A percentile compares a stretch with the other conserved stretches of the same genome.
Conservation (phyloP, 2,888 invertebrate genomes). For the Amblyjoppa fuscipennis region DNA sequence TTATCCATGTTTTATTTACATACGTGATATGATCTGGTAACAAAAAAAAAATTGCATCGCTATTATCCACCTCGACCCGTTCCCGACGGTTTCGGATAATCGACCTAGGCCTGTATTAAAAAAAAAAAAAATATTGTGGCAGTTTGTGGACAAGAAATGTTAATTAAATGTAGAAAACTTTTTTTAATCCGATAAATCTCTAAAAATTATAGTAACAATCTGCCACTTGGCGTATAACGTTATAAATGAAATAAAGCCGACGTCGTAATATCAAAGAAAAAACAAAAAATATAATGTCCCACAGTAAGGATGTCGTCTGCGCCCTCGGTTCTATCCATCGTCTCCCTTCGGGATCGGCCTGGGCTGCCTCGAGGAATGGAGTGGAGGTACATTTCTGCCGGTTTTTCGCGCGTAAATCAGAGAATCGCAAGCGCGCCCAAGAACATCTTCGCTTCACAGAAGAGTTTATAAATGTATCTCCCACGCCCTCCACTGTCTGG, state of each 20-base stretch:
- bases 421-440: slow-evolving; percentile 70
- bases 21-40: too few relatives aligned
- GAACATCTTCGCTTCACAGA: slow-evolving; percentile 70
- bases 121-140: neutral
- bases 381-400: slow-evolving; percentile 36
- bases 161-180: neutral
- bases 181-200: neutral
- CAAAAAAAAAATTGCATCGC: too few relatives aligned
- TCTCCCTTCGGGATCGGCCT: slow-evolving; percentile 1
- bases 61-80: too few relatives aligned
- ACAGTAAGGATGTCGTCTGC: slow-evolving; percentile 3
- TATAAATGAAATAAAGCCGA: neutral
- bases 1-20: too few relatives aligned
- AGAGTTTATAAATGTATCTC: slow-evolving; percentile 83
- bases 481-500: slow-evolving; percentile 82
- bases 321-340: neutral
- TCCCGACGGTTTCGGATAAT: too few relatives aligned
- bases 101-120: too few relatives aligned
- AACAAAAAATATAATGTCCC: neutral
- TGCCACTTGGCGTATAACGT: neutral
- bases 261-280: neutral
- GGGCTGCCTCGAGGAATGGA: slow-evolving; percentile 37
- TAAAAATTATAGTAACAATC: neutral
- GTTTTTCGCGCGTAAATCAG: slow-evolving; percentile 77
- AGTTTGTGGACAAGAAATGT: neutral